A percentile compares a stretch with the other conserved stretches of the same genome.
These are phyloP conservation scores for Lasioglossum albipes DNA, from an alignment of 1,140 invertebrate species.

Conservation along the genomic window DNA sequence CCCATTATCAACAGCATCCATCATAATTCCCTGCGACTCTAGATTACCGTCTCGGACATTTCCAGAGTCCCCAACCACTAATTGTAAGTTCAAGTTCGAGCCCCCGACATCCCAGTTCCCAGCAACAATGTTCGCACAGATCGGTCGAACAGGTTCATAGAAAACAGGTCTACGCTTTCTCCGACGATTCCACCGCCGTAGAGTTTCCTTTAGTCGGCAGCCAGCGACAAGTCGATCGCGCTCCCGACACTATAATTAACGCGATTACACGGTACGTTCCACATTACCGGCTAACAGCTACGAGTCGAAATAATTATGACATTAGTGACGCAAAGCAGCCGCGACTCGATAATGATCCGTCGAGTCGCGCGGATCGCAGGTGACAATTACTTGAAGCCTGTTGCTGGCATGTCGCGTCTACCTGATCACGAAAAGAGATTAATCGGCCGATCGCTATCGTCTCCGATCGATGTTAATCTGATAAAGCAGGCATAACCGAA, in stretches of 20 bases:
- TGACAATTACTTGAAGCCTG: background rate
- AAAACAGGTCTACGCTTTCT: slow-evolving; percentile 26
- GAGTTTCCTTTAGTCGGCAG: too few relatives aligned
- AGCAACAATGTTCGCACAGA: too few relatives aligned
- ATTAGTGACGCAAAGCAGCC: slow-evolving; percentile 12
- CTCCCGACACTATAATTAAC: slow-evolving; percentile 23
- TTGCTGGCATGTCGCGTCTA: too few relatives aligned
- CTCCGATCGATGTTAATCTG: background rate
- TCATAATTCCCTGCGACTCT: too few relatives aligned
- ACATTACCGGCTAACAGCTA: background rate
- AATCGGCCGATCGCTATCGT: background rate
- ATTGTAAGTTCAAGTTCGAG: too few relatives aligned
- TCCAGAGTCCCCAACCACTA: too few relatives aligned
- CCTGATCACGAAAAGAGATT: too few relatives aligned
- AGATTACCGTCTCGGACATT: too few relatives aligned
- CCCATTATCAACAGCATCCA: background rate
- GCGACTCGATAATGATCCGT: slow-evolving; percentile 21
- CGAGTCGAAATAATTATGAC: slow-evolving; percentile 18
- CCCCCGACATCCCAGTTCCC: too few relatives aligned
- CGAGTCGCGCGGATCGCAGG: background rate
- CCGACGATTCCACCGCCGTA: too few relatives aligned
- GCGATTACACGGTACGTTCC: slow-evolving; percentile 24
- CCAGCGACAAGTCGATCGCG: background rate
- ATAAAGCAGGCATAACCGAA: background rate
- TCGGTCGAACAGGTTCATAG: background rate